Evolutionary conservation across 2,797 vertebrate species (phyloP).

Genomic region (Periparus ater): DNA sequence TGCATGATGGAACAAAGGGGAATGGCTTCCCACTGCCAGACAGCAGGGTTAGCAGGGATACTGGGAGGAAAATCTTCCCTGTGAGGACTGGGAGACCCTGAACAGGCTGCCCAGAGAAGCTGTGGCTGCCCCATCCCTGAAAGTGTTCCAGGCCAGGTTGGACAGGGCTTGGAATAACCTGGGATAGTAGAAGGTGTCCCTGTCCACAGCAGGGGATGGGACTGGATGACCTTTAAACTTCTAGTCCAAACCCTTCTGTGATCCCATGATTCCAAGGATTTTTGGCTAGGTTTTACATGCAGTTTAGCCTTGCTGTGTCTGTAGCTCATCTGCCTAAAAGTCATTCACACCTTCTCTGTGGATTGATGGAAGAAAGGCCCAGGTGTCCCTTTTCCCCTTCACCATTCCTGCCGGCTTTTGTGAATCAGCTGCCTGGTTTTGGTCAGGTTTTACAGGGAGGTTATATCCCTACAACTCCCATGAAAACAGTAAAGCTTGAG

Average conservation of each 20-base stretch:
- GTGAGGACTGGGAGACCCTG: neutral
- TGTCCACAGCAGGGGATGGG: neutral
- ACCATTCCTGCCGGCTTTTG: neutral
- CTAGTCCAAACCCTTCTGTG: neutral
- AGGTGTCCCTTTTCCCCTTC: neutral
- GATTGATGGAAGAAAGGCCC: fast-evolving
- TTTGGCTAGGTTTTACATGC: neutral
- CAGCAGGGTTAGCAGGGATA: neutral
- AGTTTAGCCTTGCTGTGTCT: fast-evolving
- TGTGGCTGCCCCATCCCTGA: neutral
- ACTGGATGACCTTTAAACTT: neutral
- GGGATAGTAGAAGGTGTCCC: neutral
- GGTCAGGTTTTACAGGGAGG: neutral
- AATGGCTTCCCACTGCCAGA: neutral
- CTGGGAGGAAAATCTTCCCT: neutral
- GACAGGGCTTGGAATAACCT: fast-evolving
- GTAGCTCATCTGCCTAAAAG: neutral
- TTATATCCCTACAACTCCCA: neutral
- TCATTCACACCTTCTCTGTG: neutral
- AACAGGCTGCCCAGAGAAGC: neutral
- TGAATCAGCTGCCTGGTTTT: neutral
- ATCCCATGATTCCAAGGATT: neutral
- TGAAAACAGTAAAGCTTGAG: neutral
- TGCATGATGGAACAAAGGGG: neutral
- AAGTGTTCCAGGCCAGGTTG: neutral